phyloP scores from a whole-genome alignment of 2,113 vertebrate species.

The Lagopus muta region DNA sequence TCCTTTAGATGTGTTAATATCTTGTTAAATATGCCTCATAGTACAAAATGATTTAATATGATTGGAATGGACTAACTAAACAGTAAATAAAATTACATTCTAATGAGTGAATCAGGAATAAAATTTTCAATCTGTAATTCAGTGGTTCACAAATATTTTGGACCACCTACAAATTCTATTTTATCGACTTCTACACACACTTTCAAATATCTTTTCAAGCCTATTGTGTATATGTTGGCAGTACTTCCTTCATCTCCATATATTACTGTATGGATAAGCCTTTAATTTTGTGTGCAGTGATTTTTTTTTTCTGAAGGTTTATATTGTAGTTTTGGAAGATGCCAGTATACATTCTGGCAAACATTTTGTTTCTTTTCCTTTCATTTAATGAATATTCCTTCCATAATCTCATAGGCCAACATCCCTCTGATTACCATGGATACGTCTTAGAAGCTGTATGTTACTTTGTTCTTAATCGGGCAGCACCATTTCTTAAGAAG shows the following conservation, averaged over 20 bases:
- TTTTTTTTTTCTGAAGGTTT: background rate
- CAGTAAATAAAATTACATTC: background rate
- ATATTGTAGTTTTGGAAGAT: background rate
- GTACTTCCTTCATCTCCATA: background rate
- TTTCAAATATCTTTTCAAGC: background rate
- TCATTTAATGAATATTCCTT: background rate
- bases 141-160: background rate
- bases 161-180: background rate
- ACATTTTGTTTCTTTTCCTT: background rate
- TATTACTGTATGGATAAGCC: background rate
- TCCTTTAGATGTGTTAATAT: background rate
- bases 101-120: accelerated
- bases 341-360: background rate
- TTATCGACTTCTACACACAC: background rate
- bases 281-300: background rate
- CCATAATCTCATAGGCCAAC: background rate
- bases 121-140: background rate
- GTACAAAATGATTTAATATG: background rate
- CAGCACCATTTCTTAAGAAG: background rate
- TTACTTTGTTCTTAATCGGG: background rate
- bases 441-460: background rate
- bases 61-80: background rate
- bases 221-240: background rate
- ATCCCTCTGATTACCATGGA: background rate
- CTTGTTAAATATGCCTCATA: background rate